Evolutionary conservation across 1,140 invertebrate genomes (phyloP).

Genomic region (Drosophila albomicans): DNA sequence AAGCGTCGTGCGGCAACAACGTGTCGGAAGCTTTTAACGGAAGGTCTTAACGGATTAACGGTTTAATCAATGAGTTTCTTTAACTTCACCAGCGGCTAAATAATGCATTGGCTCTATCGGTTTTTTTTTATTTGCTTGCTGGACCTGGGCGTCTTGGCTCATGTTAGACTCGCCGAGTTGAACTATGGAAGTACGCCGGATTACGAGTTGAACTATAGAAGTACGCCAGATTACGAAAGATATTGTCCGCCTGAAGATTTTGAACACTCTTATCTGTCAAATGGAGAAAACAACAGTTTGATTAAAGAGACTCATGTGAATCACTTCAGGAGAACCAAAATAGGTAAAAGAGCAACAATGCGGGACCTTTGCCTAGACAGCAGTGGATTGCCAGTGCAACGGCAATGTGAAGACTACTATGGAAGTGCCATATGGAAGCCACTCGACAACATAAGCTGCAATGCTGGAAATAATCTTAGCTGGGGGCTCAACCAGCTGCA

Average conservation of each 20-base stretch:
- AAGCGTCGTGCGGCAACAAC: conserved; percentile 38
- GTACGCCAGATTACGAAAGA: neutral
- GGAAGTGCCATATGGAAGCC: conserved; percentile 41
- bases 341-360: conserved; percentile 40
- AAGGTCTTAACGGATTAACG: conserved; percentile 9
- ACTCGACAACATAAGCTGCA: conserved; percentile 36
- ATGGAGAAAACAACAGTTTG: neutral
- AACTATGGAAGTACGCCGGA: neutral
- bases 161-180: conserved; percentile 27
- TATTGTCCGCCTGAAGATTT: too few relatives aligned
- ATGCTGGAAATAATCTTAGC: conserved; percentile 5
- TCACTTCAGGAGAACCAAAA: conserved; percentile 40
- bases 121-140: conserved; percentile 7
- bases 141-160: neutral
- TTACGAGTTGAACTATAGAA: neutral
- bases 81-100: neutral
- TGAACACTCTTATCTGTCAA: neutral
- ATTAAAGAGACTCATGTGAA: conserved; percentile 27
- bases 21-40: conserved; percentile 18
- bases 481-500: too few relatives aligned
- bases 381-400: conserved; percentile 43
- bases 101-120: conserved; percentile 7
- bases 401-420: conserved; percentile 41
- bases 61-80: conserved; percentile 11
- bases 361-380: conserved; percentile 57